These are phyloP conservation scores for Poeciliopsis turrubarensis DNA, from an alignment of 2,113 vertebrate species.

Conservation along the genomic window DNA sequence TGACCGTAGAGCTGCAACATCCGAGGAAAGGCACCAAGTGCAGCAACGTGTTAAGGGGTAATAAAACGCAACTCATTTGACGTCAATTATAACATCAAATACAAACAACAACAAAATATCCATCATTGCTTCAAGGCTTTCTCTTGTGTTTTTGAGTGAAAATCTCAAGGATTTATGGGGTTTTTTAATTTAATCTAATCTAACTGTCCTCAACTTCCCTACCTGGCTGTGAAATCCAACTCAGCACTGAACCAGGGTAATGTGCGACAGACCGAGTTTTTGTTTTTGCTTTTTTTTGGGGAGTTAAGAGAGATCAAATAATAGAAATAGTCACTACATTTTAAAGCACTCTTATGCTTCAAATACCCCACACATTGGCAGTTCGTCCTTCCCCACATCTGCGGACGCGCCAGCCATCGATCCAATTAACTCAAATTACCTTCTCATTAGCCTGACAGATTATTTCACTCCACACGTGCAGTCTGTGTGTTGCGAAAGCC, in stretches of 20 bases:
- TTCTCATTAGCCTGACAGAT: constrained; percentile 55
- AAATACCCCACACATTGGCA: constrained; percentile 42
- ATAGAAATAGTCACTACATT: neutral
- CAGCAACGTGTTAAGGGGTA: neutral
- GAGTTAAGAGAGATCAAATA: too few relatives aligned
- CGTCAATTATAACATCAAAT: neutral
- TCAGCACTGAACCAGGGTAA: too few relatives aligned
- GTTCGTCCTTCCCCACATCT: neutral
- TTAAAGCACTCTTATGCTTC: neutral
- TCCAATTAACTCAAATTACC: constrained; percentile 61
- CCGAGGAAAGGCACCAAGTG: neutral
- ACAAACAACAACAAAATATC: too few relatives aligned
- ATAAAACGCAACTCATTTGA: neutral
- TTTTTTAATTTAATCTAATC: neutral
- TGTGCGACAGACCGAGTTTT: too few relatives aligned
- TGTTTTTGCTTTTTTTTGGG: too few relatives aligned
- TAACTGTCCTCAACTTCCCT: neutral
- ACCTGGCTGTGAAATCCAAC: too few relatives aligned
- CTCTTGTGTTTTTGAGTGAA: neutral
- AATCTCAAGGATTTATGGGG: neutral
- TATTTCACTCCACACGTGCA: constrained; percentile 2
- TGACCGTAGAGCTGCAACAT: constrained; percentile 23
- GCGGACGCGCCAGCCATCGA: constrained; percentile 38
- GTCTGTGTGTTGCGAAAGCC: neutral
- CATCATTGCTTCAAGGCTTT: neutral